Percentiles rank a stretch among this genome's conserved stretches.
Evolutionary conservation across 1,140 invertebrate genomes (phyloP).

Genomic region (Hyles euphorbiae): DNA sequence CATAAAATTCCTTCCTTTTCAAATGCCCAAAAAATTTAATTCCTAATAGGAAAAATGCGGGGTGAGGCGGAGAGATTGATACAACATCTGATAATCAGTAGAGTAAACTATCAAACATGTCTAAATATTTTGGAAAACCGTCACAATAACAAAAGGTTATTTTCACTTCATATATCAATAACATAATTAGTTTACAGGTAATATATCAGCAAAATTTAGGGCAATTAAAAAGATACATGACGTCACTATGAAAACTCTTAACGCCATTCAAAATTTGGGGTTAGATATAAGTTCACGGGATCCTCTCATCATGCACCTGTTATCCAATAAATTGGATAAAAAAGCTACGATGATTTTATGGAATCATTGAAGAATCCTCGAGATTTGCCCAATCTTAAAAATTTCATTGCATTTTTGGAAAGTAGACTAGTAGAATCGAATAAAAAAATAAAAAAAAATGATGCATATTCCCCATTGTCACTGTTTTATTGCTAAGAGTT

Average conservation of each 20-base stretch:
- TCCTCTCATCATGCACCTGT: too few relatives aligned
- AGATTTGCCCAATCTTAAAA: constrained; percentile 17
- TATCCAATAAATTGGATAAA: too few relatives aligned
- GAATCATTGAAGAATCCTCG: constrained; percentile 21
- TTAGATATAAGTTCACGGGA: too few relatives aligned
- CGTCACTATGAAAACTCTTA: constrained; percentile 15
- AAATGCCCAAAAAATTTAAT: constrained; percentile 7
- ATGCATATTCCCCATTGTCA: too few relatives aligned
- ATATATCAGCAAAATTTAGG: constrained; percentile 11
- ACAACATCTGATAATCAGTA: constrained; percentile 3
- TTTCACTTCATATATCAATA: constrained; percentile 6
- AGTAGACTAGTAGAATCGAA: constrained; percentile 27
- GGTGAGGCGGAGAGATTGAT: constrained; percentile 4
- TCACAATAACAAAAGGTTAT: constrained; percentile 10
- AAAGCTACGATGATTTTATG: constrained; percentile 21
- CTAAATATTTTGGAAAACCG: constrained; percentile 6
- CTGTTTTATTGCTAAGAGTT: too few relatives aligned
- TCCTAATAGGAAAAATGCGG: constrained; percentile 1
- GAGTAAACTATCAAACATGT: neutral
- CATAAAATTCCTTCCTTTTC: too few relatives aligned
- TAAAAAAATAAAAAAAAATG: neutral
- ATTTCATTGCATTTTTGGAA: constrained; percentile 27
- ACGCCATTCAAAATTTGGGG: constrained; percentile 23
- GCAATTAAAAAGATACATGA: constrained; percentile 22
- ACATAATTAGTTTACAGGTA: constrained; percentile 1